Evolutionary conservation across 2,888 invertebrate genomes (phyloP), one percentile per base, ranked within the genome.

Genomic region (Euproctis similis): DNA sequence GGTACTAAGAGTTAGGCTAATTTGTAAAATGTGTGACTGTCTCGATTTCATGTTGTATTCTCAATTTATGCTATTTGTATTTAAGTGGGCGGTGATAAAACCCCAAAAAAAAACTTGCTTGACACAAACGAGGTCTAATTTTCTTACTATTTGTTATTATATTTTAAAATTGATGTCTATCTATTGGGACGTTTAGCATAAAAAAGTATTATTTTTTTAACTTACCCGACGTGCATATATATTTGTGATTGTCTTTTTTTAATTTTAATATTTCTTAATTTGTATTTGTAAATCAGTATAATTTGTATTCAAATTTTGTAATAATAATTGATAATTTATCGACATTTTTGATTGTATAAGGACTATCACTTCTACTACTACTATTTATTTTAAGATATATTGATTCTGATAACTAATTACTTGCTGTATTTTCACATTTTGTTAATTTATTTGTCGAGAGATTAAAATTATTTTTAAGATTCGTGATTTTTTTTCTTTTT

Each of bases 391-490:
- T 69, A 61, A 65, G 62, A 27, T 61, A 66, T 65, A 59, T 54
- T 67, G 59, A 72, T 69, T 71, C 70, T 59, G 60, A 68, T 61
- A 44, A 59, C 58, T 53, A 53, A 48, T 58, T 50, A 59, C 66
- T 60, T 67, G 67, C 59, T 64, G 55, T 62, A 61, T 54, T 46
- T 65, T 68, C 62, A 65, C 69, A 73, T 74, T 74, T 68, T 71
- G 75, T 80, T 80, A 77, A 80, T 78, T 82, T 81, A 78, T 80
- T 81, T 75, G 72, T 77, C 78, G 65, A 77, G 76, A 74, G 71
- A 82, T 78, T 81, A 84, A 81, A 82, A 42, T 57, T 74, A 76
- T 74, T 80, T 74, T 70, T 76, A 78, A 77, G 73, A 61, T 51
- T 31, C 24, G 29, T 20, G 38, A 30, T 36, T 59, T 55, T 53